phyloP scores from a whole-genome alignment of 2,888 invertebrate species.

The Penaeus monodon region DNA sequence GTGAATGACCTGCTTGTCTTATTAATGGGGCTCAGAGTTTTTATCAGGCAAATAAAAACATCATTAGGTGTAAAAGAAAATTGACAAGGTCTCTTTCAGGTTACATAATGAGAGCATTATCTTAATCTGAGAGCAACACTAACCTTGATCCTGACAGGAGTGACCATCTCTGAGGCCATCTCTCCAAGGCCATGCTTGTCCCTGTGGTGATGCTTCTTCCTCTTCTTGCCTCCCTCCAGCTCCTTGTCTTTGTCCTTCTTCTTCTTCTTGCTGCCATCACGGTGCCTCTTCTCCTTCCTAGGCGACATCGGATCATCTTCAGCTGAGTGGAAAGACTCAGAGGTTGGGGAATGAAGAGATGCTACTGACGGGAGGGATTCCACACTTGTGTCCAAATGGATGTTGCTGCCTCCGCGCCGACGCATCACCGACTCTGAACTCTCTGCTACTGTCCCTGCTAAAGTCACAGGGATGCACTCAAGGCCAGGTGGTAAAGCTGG shows the following conservation, averaged over 20 bases:
- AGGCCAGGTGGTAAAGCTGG: too few species aligned
- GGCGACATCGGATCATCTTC: constrained; percentile 59
- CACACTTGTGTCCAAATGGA: constrained; percentile 50
- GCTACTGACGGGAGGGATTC: constrained; percentile 50
- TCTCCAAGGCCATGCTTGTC: constrained; percentile 54
- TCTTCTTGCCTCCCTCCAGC: constrained; percentile 51
- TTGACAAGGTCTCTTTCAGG: neutral
- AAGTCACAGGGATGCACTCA: neutral
- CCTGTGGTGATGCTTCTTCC: constrained; percentile 62
- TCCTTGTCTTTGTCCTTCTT: constrained; percentile 63
- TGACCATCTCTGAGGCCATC: constrained; percentile 64
- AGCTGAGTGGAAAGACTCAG: constrained; percentile 60
- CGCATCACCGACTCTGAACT: constrained; percentile 14
- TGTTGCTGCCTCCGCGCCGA: constrained; percentile 11
- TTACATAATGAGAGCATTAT: neutral
- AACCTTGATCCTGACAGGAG: constrained; percentile 65
- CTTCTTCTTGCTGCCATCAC: constrained; percentile 65
- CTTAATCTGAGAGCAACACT: neutral
- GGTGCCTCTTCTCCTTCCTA: constrained; percentile 60
- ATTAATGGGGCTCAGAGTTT: too few species aligned
- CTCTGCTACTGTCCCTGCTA: constrained; percentile 3
- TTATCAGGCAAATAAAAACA: neutral
- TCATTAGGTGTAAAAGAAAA: neutral
- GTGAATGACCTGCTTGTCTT: too few species aligned
- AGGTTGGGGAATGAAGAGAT: constrained; percentile 59